A percentile compares a stretch with the other conserved stretches of the same genome.
Conservation (phyloP, 1,140 invertebrate genomes). For the Macrobrachium nipponense region DNA sequence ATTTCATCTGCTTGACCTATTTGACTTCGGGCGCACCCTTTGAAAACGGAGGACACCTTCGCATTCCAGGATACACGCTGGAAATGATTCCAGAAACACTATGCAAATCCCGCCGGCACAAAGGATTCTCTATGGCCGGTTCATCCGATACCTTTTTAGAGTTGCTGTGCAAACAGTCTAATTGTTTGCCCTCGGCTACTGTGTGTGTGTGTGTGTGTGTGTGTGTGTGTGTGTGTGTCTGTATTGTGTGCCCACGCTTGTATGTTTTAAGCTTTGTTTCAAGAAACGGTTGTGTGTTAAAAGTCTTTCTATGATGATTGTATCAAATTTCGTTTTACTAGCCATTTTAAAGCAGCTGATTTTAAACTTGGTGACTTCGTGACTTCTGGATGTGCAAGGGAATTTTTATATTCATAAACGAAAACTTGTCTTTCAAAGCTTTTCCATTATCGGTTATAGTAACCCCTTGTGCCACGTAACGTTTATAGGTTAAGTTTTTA, state of each 20-base stretch:
- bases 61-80: not conserved
- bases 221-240: slow-evolving; percentile 15
- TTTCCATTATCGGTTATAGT: too few species aligned
- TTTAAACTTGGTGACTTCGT: too few species aligned
- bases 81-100: slow-evolving; percentile 33
- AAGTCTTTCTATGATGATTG: too few species aligned
- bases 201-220: slow-evolving; percentile 40
- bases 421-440: too few species aligned
- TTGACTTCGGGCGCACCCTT: not conserved
- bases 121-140: slow-evolving; percentile 22
- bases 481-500: too few species aligned
- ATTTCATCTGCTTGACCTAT: not conserved
- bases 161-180: slow-evolving; percentile 28
- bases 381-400: too few species aligned
- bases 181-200: slow-evolving; percentile 55
- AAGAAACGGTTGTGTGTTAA: not conserved
- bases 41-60: not conserved
- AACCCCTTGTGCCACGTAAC: too few species aligned
- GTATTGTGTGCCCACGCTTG: not conserved
- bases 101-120: slow-evolving; percentile 38
- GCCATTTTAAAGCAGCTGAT: too few species aligned
- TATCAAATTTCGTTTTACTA: too few species aligned
- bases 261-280: slow-evolving; percentile 25
- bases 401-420: too few species aligned
- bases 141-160: slow-evolving; percentile 56